Percentiles rank a stretch among this genome's conserved stretches.
Evolutionary conservation across 2,888 invertebrate species (phyloP).

Genomic region (Lymantria monacha): DNA sequence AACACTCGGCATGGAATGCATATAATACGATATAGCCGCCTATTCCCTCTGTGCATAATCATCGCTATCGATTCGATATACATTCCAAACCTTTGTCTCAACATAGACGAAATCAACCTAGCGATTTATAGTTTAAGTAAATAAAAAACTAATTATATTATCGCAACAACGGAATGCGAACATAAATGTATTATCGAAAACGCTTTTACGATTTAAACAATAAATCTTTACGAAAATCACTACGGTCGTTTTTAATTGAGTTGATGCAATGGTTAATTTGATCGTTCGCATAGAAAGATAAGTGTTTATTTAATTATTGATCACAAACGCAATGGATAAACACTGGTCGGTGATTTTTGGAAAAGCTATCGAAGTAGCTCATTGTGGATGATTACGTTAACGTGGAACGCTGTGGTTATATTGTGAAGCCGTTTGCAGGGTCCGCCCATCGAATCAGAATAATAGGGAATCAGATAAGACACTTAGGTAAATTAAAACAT

Average conservation of each 20-base stretch:
- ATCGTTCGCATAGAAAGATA: too few relatives aligned
- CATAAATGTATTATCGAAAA: constrained; percentile 7
- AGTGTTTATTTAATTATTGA: constrained; percentile 16
- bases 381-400: constrained; percentile 58
- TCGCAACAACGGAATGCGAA: constrained; percentile 40
- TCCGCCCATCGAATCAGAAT: constrained; percentile 44
- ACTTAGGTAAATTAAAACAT: too few relatives aligned
- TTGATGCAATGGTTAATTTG: constrained; percentile 14
- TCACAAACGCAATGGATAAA: constrained; percentile 37
- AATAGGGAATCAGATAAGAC: constrained; percentile 48
- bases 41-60: too few relatives aligned
- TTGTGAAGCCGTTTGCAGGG: constrained; percentile 47
- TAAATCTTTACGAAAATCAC: constrained; percentile 19
- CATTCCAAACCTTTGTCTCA: constrained; percentile 7
- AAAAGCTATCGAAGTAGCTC: constrained; percentile 51
- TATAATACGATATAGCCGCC: too few relatives aligned
- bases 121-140: too few relatives aligned
- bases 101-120: too few relatives aligned
- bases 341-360: constrained; percentile 42
- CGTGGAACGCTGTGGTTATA: constrained; percentile 47
- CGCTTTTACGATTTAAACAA: constrained; percentile 36
- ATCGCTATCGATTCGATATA: neutral
- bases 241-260: constrained; percentile 26
- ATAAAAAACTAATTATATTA: constrained; percentile 21
- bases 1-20: too few relatives aligned